Evolutionary conservation across 2,888 invertebrate species (phyloP).

Genomic region (Polydrusus cervinus): DNA sequence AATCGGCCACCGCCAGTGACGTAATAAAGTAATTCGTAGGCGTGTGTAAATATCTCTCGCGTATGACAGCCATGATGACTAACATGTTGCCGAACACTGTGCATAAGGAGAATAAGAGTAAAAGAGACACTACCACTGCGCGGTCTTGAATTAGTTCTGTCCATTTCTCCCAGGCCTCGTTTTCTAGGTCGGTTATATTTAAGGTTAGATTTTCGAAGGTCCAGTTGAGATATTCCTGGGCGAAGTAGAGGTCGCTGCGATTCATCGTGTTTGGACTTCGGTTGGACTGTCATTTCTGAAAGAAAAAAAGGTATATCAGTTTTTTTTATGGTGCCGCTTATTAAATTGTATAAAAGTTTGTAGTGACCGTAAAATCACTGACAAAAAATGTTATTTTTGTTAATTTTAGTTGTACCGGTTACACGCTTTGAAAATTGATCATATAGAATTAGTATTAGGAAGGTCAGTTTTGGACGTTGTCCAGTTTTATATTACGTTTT

Average conservation of each 20-base stretch:
- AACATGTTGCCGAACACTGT: conserved; percentile 97
- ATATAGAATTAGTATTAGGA: too few species aligned
- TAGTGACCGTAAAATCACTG: too few species aligned
- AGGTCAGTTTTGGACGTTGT: too few species aligned
- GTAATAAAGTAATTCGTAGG: conserved; percentile 99
- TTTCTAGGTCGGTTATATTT: conserved; percentile 66
- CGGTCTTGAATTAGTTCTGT: conserved; percentile 79
- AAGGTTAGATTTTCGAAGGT: conserved; percentile 53
- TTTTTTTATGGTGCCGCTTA: too few species aligned
- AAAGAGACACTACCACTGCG: conserved; percentile 84
- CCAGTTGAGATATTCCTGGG: conserved; percentile 53
- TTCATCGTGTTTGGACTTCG: conserved; percentile 57
- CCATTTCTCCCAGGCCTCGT: conserved; percentile 70
- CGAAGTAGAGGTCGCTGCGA: conserved; percentile 59
- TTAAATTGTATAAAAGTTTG: too few species aligned
- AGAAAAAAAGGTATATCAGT: conserved; percentile 40
- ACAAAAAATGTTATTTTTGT: too few species aligned
- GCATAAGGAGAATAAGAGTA: conserved; percentile 90
- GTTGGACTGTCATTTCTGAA: conserved; percentile 58
- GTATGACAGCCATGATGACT: conserved; percentile 93
- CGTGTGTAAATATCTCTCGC: conserved; percentile 95
- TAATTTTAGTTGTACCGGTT: too few species aligned
- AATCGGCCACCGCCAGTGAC: conserved; percentile 96
- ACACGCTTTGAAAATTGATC: too few species aligned
- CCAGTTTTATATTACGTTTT: too few species aligned